phyloP scores from a whole-genome alignment of 2,888 invertebrate species.

The Hypena proboscidalis region DNA sequence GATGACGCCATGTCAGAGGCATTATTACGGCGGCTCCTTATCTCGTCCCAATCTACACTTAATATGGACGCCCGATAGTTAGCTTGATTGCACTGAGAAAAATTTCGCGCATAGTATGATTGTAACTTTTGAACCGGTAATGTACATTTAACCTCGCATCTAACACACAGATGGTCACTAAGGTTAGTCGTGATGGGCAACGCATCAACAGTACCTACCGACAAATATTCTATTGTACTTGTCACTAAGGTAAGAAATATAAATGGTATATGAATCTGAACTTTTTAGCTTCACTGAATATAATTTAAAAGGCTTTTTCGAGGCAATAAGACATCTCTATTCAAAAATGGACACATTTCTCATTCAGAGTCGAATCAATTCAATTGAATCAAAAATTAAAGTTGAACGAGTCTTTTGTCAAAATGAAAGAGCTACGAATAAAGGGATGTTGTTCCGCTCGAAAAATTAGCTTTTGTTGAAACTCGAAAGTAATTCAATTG shows the following conservation, averaged over 20 bases:
- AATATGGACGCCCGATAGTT: no score
- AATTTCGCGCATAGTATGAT: no score
- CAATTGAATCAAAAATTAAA: slow-evolving; percentile 31
- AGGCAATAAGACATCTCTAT: slow-evolving; percentile 20
- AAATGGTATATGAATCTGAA: slow-evolving; percentile 37
- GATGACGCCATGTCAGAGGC: no score
- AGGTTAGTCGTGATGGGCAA: no score
- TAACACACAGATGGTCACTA: no score
- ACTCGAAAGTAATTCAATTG: slow-evolving; percentile 8
- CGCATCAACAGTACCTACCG: no score
- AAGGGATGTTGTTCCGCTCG: slow-evolving; percentile 22
- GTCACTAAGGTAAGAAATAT: slow-evolving; percentile 18
- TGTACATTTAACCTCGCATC: no score
- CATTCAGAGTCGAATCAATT: slow-evolving; percentile 25
- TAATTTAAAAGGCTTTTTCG: slow-evolving; percentile 31
- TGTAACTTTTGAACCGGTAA: no score
- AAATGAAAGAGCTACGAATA: slow-evolving; percentile 10
- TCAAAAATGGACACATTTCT: slow-evolving; percentile 21
- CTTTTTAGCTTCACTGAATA: slow-evolving; percentile 27
- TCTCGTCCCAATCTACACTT: no score
- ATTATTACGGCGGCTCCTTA: no score
- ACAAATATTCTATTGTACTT: no score
- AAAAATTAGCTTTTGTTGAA: slow-evolving; percentile 22
- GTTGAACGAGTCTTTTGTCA: slow-evolving; percentile 35
- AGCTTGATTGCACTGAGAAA: no score